Conservation (phyloP, 2,797 vertebrate species). For the Liparis tanakae region DNA sequence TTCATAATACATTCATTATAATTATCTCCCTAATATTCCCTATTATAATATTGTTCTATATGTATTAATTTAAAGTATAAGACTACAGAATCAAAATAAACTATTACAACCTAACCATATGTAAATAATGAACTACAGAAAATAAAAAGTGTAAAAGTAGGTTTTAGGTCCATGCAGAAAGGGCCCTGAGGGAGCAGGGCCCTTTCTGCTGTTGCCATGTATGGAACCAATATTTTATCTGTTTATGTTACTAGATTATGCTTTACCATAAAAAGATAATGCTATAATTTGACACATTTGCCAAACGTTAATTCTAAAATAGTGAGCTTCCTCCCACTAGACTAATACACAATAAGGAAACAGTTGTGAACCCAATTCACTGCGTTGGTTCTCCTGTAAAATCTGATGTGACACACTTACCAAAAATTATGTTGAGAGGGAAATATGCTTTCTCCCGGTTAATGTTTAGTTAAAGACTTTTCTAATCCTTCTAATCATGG, state of each 20-base stretch:
- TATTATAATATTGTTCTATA: too few species aligned
- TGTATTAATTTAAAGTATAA: too few species aligned
- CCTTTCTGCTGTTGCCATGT: not conserved
- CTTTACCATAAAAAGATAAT: not conserved
- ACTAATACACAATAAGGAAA: not conserved
- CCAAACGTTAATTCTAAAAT: not conserved
- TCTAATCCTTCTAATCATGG: not conserved
- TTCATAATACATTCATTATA: too few species aligned
- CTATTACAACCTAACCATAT: not conserved
- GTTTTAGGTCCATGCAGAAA: not conserved
- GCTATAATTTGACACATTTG: not conserved
- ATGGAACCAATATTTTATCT: not conserved
- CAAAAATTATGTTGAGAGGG: too few species aligned
- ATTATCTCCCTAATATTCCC: too few species aligned
- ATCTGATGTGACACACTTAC: too few species aligned
- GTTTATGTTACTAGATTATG: not conserved
- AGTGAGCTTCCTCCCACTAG: not conserved
- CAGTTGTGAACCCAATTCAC: not conserved
- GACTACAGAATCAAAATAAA: too few species aligned
- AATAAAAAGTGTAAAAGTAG: not conserved
- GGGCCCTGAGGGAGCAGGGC: not conserved
- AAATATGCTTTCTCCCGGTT: too few species aligned
- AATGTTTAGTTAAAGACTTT: not conserved
- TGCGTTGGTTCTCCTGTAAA: too few species aligned
- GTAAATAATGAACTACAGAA: not conserved